phyloP scores from a whole-genome alignment of 2,888 invertebrate species.

The Poecilobothrus nobilitatus region DNA sequence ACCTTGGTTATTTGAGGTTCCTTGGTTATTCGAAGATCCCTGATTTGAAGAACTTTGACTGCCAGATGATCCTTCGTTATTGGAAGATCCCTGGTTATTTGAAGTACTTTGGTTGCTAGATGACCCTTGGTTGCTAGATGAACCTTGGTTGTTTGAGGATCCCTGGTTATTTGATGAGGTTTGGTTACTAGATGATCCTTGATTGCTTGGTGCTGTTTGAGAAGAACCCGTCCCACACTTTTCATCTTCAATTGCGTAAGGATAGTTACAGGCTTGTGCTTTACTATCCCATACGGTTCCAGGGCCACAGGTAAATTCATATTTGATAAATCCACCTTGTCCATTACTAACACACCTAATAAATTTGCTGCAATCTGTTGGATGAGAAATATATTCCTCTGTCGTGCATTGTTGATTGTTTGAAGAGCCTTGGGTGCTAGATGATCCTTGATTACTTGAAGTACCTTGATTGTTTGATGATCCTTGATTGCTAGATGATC shows the following conservation, averaged over 20 bases:
- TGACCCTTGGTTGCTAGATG: conserved; percentile 16
- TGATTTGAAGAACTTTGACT: conserved; percentile 19
- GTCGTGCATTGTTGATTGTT: conserved; percentile 39
- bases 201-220: conserved; percentile 22
- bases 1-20: conserved; percentile 19
- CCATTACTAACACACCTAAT: conserved; percentile 59
- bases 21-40: conserved; percentile 19
- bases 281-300: conserved; percentile 57
- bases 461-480: conserved; percentile 22
- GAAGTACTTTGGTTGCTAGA: conserved; percentile 16
- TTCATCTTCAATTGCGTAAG: conserved; percentile 35
- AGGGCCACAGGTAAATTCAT: conserved; percentile 56
- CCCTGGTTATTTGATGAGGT: conserved; percentile 18
- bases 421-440: conserved; percentile 25
- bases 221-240: conserved; percentile 12
- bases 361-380: conserved; percentile 53
- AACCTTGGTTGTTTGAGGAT: conserved; percentile 20
- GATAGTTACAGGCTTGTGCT: conserved; percentile 36
- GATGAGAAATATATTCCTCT: conserved; percentile 44
- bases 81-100: conserved; percentile 21
- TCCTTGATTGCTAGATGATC: conserved; percentile 16
- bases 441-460: background rate
- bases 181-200: conserved; percentile 21
- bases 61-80: conserved; percentile 15
- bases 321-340: conserved; percentile 51